Evolutionary conservation across 1,140 invertebrate genomes (phyloP), one percentile per base, ranked within the genome.

Genomic region (Thaumatotibia leucotreta): DNA sequence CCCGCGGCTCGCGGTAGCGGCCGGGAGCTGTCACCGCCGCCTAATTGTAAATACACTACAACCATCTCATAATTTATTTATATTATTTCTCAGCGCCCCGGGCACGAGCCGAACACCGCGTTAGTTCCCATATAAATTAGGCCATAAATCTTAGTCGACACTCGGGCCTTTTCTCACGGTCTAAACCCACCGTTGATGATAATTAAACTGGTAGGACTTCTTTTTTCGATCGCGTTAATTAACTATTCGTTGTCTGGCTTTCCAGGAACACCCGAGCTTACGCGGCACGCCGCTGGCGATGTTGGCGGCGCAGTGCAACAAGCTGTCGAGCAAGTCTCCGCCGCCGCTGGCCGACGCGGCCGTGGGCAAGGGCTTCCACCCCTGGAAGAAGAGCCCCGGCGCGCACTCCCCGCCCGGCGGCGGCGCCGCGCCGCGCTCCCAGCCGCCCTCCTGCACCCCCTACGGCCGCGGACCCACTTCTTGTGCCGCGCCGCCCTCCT

Each of bases 271-370:
- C 89, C 97, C 97, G 69, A 96, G 97, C 76, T 92, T 98, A 73
- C 95, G 97, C 65, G 97, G 97, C 63, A 98, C 98, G 67, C 98
- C 98, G 6, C 89, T 99, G 84, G 98, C 98, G 64, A 99, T 99
- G 98, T 92, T 99, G 74, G 98, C 98, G 61, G 98, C 98, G 4
- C 98, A 99, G 91, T 99, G 98, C 91, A 99, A 98, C 93, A 99
- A 99, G 91, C 93, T 99, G 68, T 97, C 96, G 74, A 98, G 94
- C 85, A 98, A 98, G 91, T 98, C 97, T 69, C 97, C 97, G 4
- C 98, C 98, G 35, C 98, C 98, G 2, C 88, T 99, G 65, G 98
- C 98, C 0, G 98, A 99, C 85, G 97, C 98, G 0, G 97, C 98
- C 0, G 97, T 99, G 1, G 98, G 98, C 39, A 99, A 99, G 91